Percentiles rank a stretch among this genome's conserved stretches.
phyloP scores from a whole-genome alignment of 1,140 invertebrate genomes.

The Ooceraea biroi region DNA sequence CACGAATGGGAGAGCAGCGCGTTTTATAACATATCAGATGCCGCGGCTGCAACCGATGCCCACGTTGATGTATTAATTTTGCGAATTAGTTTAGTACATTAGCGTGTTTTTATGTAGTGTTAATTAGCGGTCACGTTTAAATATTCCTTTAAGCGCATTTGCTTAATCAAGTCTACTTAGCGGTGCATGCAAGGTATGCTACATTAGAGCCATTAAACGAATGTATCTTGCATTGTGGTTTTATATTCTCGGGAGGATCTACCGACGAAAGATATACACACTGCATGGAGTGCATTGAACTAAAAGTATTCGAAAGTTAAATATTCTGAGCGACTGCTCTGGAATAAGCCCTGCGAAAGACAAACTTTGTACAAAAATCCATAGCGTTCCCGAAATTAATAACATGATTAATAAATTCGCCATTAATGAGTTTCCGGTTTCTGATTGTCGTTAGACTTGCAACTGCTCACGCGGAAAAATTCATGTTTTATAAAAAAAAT shows the following conservation, averaged over 20 bases:
- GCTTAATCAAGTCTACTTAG: not conserved
- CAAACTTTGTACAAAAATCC: too few relatives aligned
- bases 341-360: too few relatives aligned
- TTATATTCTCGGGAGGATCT: not conserved
- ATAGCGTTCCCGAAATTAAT: too few relatives aligned
- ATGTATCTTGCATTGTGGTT: not conserved
- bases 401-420: too few relatives aligned
- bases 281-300: too few relatives aligned
- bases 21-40: not conserved
- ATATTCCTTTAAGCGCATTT: conserved; percentile 14
- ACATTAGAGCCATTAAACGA: not conserved
- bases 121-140: conserved; percentile 32
- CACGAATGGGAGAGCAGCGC: not conserved
- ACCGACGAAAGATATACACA: too few relatives aligned
- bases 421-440: too few relatives aligned
- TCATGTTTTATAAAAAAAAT: too few relatives aligned
- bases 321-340: too few relatives aligned
- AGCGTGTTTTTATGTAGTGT: conserved; percentile 15
- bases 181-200: not conserved
- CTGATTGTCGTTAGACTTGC: too few relatives aligned
- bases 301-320: too few relatives aligned
- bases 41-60: not conserved
- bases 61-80: conserved; percentile 17
- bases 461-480: too few relatives aligned
- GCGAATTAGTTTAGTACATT: conserved; percentile 43